phyloP scores from a whole-genome alignment of 2,797 vertebrate species.

The Chelidonichthys spinosus region DNA sequence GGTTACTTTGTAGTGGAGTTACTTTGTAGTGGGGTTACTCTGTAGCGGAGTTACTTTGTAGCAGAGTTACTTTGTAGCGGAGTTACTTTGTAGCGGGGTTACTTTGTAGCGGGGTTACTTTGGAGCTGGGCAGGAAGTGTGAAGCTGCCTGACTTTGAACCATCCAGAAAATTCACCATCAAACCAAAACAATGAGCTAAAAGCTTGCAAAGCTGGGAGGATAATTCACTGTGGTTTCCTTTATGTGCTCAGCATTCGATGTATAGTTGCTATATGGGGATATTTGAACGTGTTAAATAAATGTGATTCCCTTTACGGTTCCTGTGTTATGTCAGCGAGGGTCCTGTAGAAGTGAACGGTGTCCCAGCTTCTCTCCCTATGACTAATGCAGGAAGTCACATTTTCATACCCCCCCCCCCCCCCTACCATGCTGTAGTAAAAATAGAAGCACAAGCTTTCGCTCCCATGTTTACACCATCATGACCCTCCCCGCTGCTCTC shows the following conservation, averaged over 20 bases:
- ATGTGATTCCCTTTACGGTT: neutral
- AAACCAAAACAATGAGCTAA: neutral
- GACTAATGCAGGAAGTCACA: constrained; percentile 80
- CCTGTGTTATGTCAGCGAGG: constrained; percentile 5
- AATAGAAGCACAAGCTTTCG: constrained; percentile 80
- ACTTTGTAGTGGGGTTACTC: too few species aligned
- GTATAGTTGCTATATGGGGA: neutral
- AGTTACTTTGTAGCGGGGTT: too few species aligned
- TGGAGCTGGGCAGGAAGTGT: too few species aligned
- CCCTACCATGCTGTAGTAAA: constrained; percentile 67
- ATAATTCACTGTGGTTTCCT: neutral
- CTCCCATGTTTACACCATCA: constrained; percentile 78
- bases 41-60: too few species aligned
- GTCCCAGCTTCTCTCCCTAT: constrained; percentile 59
- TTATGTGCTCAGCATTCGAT: neutral
- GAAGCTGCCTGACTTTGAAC: neutral
- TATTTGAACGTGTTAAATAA: constrained; percentile 8
- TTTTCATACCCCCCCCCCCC: constrained; percentile 71
- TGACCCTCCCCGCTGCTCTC: constrained; percentile 60
- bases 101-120: too few species aligned
- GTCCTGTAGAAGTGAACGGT: constrained; percentile 37
- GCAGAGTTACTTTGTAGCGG: too few species aligned
- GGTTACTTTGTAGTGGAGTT: too few species aligned
- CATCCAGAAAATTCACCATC: neutral
- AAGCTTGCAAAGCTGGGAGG: neutral